Base-by-base conservation (phyloP, 2,113 vertebrate genomes). In the Castor canadensis region DNA sequence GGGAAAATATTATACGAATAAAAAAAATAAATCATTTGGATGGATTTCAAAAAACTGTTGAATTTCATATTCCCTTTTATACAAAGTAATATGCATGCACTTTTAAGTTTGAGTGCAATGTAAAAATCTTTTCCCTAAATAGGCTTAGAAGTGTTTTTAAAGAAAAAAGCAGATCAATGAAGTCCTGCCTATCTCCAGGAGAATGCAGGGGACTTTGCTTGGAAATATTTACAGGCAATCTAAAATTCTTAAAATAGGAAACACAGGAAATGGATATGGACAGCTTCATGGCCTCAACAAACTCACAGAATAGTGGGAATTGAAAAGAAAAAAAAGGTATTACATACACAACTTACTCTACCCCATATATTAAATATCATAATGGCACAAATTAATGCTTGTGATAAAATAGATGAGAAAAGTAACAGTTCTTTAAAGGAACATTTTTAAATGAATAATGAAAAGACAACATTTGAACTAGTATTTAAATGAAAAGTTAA, bases 41-140 rank as follows among this genome's bases (percentile, higher is more conserved):
- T 66, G 22, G 47, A 72, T 96, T 87, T 93, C 9, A 91, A 87
- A 81, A 87, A 56, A 92, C 79, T 62, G 67, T 47, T 92, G 16
- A 83, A 47, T 38, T 91, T 93, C 40, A 47, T 87, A 91, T 76
- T 77, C 30, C 17, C 35, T 13, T 96, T 93, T 73, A 82, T 85
- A 38, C 15, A 75, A 64, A 56, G 64, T 72, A 91, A 79, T 49
- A 73, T 56, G 43, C 17, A 69, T 54, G 10, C 6, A 71, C 26
- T 69, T 93, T 88, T 54, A 67, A 47, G 28, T 62, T 75, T 73
- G 35, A 88, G 15, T 73, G 13, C 3, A 72, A 66, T 67, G 26
- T 58, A 43, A 88, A 84, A 81, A 28, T 28, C 0, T 76, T 88
- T 96, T 93, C 58, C n/a, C 26, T 13, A 91, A 69, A 62, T 62